Base-by-base conservation (phyloP, 2,113 vertebrate genomes). In the Piprites chloris region DNA sequence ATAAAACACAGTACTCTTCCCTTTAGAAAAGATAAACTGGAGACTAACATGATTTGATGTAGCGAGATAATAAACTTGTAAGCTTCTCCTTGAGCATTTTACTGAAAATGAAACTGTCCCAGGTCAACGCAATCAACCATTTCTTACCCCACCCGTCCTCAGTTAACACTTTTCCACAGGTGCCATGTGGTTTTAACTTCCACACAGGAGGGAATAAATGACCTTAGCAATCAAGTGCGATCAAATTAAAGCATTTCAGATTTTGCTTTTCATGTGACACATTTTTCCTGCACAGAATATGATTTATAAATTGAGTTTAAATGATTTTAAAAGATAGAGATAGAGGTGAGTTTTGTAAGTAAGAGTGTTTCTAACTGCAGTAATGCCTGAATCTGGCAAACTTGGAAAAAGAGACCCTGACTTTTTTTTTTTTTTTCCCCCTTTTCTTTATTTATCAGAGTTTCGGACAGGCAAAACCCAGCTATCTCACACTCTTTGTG, bases 401-500 rank as follows among this genome's bases (percentile, higher is more conserved):
- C 63, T 55, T 27, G 9, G 52, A 59, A 84, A 76, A 80, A 81
- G 14, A 94, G 74, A 79, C 7, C 14, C 10, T 85, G 55, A 91
- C 52, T 50, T 49, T 49, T 49, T 49, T 61, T 41, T 83, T 35
- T 62, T 74, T 42, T 19, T 3, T 24, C 12, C 18, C 74, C 18
- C 74, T 89, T 66, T 85, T 35, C 80, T 28, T 93, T 47, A 33
- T 97, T 97, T 88, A 65, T 93, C 95, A 99, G 99, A 99, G 98
- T 99, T 99, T 91, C 98, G 99, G 94, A 99, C 99, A 68, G 99
- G 99, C 77, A 99, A 99, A 98, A 99, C 99, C 18, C 99, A 99
- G 93, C 98, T 99, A 23, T 99, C 99, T 77, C 99, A 99, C 96
- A 99, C 99, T 20, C 98, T 99, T 39, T 99, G 99, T 97, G 99